Conservation (phyloP, 1,140 invertebrate genomes). For the Rhynchophorus ferrugineus region DNA sequence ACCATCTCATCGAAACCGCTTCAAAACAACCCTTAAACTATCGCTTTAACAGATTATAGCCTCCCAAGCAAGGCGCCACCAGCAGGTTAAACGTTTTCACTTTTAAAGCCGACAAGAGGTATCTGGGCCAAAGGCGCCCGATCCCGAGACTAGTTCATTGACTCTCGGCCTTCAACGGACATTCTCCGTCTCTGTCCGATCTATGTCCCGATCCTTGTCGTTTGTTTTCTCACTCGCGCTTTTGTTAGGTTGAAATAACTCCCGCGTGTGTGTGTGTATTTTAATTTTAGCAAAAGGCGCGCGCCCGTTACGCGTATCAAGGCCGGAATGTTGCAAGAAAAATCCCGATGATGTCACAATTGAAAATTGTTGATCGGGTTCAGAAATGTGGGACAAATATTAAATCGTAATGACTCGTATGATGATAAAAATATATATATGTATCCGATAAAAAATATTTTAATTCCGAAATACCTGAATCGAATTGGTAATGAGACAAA, state of each 20-base stretch:
- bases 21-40: too few species aligned
- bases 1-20: too few species aligned
- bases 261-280: slow-evolving; percentile 7
- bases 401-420: too few species aligned
- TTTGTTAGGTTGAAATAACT: slow-evolving; percentile 18
- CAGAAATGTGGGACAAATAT: too few species aligned
- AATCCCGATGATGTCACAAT: too few species aligned
- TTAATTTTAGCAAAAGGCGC: slow-evolving; percentile 21
- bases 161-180: slow-evolving; percentile 35
- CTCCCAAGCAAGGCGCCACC: slow-evolving; percentile 1
- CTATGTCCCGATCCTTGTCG: slow-evolving; percentile 15
- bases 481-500: too few species aligned
- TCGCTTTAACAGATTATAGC: too few species aligned
- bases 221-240: slow-evolving; percentile 29
- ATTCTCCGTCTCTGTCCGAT: slow-evolving; percentile 22
- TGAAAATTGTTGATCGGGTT: too few species aligned
- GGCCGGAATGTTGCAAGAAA: too few species aligned
- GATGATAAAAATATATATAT: too few species aligned
- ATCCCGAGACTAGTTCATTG: slow-evolving; percentile 38
- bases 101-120: slow-evolving; percentile 30
- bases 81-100: slow-evolving; percentile 32
- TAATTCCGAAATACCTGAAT: too few species aligned
- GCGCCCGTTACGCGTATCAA: slow-evolving; percentile 8
- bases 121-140: slow-evolving; percentile 35
- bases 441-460: too few species aligned